Evolutionary conservation across 2,113 vertebrate genomes (phyloP), one percentile per base, ranked within the genome.

Genomic region (Gasterosteus nipponicus): DNA sequence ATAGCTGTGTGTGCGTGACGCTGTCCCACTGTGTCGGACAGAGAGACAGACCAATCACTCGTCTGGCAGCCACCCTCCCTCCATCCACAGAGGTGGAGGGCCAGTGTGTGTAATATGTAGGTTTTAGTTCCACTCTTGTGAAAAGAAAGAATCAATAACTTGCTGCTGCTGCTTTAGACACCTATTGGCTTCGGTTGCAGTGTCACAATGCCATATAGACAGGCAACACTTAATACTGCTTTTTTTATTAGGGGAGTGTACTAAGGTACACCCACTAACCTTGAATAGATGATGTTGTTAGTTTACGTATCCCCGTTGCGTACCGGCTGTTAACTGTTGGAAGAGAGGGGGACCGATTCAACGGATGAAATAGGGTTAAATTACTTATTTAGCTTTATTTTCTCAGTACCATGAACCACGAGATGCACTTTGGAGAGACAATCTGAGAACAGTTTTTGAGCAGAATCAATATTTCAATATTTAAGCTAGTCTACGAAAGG

Each of bases 101-200:
- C 86, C 84, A 51, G 74, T 58, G 74, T 85, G 89, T 93, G 89
- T 87, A 92, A 91, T 85, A 82, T 89, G 92, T 88, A 89, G 92
- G 88, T 90, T 91, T 93, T 91, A 92, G 90, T 93, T 93, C 90
- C 92, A 91, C 89, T 90, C 89, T 86, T 87, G 84, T 92, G 90
- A 89, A 92, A 89, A 78, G 80, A 82, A 86, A 80, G 82, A 90
- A 93, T 93, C 89, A 46, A 93, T 93, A 90, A 72, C 83, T 82
- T 41, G 86, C 89, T 87, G 82, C 90, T 89, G 83, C 87, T 89
- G 89, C 83, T 87, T 85, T 85, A 88, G 82, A 88, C 89, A 84
- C 88, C 87, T 89, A 90, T 89, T 91, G 89, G 90, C 89, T 90
- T 90, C 85, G 89, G 87, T 90, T 89, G 89, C 85, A 11, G 73